Percentiles rank a stretch among this genome's conserved stretches.
Conservation (phyloP, 1,140 invertebrate species). For the Colletes latitarsis region DNA sequence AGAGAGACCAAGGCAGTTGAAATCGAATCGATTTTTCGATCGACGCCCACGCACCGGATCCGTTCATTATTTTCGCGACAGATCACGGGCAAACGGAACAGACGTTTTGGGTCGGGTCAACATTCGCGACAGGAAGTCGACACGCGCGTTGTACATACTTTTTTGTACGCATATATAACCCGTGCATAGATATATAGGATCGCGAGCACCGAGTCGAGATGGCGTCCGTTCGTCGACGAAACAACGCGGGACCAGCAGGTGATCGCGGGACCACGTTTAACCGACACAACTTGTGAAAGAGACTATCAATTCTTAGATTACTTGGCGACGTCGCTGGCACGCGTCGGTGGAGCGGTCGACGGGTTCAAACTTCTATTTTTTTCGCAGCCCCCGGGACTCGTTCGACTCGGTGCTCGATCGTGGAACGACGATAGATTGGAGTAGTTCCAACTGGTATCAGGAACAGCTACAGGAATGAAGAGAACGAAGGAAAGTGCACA, state of each 20-base stretch:
- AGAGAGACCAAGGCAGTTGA: neutral
- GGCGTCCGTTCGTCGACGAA: neutral
- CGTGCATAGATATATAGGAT: constrained; percentile 6
- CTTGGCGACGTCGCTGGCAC: neutral
- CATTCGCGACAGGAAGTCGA: constrained; percentile 41
- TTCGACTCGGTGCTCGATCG: too few species aligned
- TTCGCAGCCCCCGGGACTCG: too few species aligned
- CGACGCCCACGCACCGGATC: too few species aligned
- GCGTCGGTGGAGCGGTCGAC: too few species aligned
- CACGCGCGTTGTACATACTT: constrained; percentile 42
- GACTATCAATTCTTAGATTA: constrained; percentile 27
- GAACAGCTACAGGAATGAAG: too few species aligned
- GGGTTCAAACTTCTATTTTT: too few species aligned
- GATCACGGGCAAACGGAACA: neutral
- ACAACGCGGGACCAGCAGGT: neutral
- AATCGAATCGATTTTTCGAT: constrained; percentile 14
- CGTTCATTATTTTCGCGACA: constrained; percentile 9
- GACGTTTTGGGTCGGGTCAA: constrained; percentile 23
- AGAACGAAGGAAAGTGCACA: too few species aligned
- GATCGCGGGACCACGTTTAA: constrained; percentile 40
- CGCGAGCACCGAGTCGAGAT: constrained; percentile 31
- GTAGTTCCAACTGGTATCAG: too few species aligned
- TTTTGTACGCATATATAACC: constrained; percentile 26
- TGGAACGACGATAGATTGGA: too few species aligned
- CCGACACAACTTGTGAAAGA: neutral